These are phyloP conservation scores for Callocephalon fimbriatum DNA, from an alignment of 2,113 vertebrate species.

Conservation along the genomic window DNA sequence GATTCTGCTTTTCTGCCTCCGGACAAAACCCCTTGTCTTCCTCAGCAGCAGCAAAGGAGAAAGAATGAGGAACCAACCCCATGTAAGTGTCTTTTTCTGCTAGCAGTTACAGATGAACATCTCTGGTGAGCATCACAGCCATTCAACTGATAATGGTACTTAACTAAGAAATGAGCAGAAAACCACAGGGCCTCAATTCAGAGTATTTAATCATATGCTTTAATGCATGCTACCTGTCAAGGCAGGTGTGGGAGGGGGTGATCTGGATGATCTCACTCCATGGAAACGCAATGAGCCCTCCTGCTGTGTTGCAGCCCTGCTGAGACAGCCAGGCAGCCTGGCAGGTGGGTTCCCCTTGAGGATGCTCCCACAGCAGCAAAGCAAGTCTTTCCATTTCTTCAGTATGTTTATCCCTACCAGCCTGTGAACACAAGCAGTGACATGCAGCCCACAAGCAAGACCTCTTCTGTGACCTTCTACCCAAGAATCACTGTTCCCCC, in stretches of 20 bases:
- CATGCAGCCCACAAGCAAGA: background rate
- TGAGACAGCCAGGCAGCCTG: background rate
- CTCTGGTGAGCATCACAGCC: background rate
- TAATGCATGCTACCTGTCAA: background rate
- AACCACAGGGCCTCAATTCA: background rate
- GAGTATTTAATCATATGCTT: background rate
- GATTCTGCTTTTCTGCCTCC: background rate
- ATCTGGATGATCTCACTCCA: background rate
- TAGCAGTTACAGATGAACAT: background rate
- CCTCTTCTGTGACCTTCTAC: background rate
- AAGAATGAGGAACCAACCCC: background rate
- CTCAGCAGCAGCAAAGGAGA: background rate
- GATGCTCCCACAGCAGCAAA: background rate
- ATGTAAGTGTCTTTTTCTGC: background rate
- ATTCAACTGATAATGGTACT: fast-evolving
- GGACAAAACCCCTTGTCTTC: background rate
- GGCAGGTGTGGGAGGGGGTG: background rate
- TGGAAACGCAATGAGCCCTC: background rate
- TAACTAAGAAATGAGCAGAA: background rate
- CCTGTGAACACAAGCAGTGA: background rate
- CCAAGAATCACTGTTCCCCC: background rate
- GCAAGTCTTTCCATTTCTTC: background rate
- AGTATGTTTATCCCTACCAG: background rate
- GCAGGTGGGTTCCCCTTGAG: background rate
- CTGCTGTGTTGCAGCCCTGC: background rate